Percentiles rank a stretch among this genome's conserved stretches.
Evolutionary conservation across 2,113 vertebrate genomes (phyloP).

Genomic region (Anser cygnoides): DNA sequence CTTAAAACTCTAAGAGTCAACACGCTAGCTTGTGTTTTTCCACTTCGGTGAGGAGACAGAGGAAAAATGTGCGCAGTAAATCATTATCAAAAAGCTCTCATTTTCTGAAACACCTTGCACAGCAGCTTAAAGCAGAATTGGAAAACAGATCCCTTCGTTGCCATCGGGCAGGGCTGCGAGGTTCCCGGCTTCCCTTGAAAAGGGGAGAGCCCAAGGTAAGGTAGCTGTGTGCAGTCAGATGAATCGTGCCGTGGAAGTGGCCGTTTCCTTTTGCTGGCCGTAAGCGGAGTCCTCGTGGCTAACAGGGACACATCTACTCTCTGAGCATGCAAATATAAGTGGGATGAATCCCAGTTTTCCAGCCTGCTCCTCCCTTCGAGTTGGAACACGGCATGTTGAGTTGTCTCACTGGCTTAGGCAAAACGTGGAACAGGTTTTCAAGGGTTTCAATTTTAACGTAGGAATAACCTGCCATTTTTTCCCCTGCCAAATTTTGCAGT

Average conservation of each 20-base stretch:
- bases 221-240: not conserved
- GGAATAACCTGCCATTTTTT: not conserved
- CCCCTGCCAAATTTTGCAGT: accelerated
- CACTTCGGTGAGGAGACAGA: not conserved
- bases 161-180: not conserved
- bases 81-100: not conserved
- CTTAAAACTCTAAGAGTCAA: not conserved
- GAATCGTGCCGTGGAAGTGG: not conserved
- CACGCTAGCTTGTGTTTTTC: not conserved
- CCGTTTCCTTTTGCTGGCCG: not conserved
- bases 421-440: not conserved
- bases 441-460: not conserved
- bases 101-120: not conserved
- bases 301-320: not conserved
- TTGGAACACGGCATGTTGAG: not conserved
- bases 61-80: not conserved
- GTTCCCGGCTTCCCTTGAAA: slow-evolving; percentile 2
- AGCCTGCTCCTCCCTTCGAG: not conserved
- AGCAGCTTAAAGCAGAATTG: not conserved
- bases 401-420: not conserved
- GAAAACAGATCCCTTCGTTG: not conserved
- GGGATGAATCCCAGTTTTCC: not conserved
- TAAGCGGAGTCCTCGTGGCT: slow-evolving; percentile 29
- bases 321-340: not conserved
- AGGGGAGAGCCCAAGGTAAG: not conserved